A percentile compares a stretch with the other conserved stretches of the same genome.
phyloP scores from a whole-genome alignment of 1,140 invertebrate species.

The Sarcophaga bullata region DNA sequence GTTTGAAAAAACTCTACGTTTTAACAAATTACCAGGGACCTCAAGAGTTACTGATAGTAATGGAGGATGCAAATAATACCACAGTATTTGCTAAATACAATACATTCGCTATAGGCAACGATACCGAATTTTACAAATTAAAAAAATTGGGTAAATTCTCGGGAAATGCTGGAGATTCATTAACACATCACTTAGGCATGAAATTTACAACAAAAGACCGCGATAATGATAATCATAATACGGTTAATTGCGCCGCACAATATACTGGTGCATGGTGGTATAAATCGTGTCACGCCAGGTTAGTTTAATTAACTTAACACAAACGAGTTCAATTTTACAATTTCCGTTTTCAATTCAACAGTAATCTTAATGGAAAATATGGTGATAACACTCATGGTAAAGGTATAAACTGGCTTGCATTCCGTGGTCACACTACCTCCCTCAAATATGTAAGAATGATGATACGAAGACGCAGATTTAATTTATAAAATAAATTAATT shows the following conservation, averaged over 20 bases:
- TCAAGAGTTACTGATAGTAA: constrained; percentile 73
- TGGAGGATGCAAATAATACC: constrained; percentile 67
- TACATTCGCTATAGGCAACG: constrained; percentile 73
- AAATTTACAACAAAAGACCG: constrained; percentile 76
- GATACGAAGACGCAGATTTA: neutral
- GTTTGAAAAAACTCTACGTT: constrained; percentile 70
- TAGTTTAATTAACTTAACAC: constrained; percentile 41
- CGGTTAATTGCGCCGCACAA: constrained; percentile 71
- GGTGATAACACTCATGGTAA: neutral
- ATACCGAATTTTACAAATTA: constrained; percentile 73
- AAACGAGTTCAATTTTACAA: neutral
- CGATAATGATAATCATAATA: constrained; percentile 76
- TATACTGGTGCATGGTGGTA: constrained; percentile 77
- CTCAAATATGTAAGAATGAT: constrained; percentile 1
- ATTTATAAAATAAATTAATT: neutral
- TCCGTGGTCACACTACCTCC: neutral
- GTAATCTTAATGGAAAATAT: constrained; percentile 29
- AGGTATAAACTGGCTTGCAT: constrained; percentile 6
- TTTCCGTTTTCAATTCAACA: neutral
- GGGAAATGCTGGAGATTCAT: constrained; percentile 74
- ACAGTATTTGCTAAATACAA: constrained; percentile 69
- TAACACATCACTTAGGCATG: constrained; percentile 74
- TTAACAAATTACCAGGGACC: constrained; percentile 69
- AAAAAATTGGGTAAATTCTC: constrained; percentile 72
- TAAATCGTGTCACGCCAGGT: constrained; percentile 64